A percentile compares a stretch with the other conserved stretches of the same genome.
Evolutionary conservation across 37 sponge, comb jelly and placozoan genomes (phyloP).

Genomic region (Ianthella basta): DNA sequence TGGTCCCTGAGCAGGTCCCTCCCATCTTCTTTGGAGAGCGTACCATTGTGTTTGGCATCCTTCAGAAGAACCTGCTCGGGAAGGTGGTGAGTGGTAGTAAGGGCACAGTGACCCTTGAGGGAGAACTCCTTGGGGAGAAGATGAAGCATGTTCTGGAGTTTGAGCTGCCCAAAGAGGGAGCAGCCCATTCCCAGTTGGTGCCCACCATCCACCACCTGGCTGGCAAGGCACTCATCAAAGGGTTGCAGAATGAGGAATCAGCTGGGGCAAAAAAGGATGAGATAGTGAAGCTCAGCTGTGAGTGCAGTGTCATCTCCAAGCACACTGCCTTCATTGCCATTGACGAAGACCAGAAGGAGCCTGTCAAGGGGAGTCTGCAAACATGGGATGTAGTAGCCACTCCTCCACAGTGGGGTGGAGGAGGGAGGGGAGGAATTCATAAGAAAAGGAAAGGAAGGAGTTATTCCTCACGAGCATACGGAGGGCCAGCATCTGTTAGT

Average conservation of each 20-base stretch:
- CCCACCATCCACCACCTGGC: conserved; percentile 76
- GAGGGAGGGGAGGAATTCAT: too few species aligned
- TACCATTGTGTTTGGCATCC: conserved; percentile 63
- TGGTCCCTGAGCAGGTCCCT: conserved; percentile 55
- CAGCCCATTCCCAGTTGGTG: background rate
- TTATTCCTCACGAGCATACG: too few species aligned
- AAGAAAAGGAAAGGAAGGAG: too few species aligned
- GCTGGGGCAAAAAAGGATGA: conserved; percentile 28
- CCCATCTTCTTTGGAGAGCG: conserved; percentile 70
- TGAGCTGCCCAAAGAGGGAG: conserved; percentile 3
- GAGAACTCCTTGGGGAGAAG: conserved; percentile 36
- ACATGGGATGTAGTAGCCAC: conserved; percentile 41
- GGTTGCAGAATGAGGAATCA: background rate
- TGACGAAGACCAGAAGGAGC: conserved; percentile 63
- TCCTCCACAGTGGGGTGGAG: background rate
- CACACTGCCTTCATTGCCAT: conserved; percentile 77
- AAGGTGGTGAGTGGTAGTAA: conserved; percentile 24
- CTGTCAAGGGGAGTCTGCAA: conserved; percentile 65
- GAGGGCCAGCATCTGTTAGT: too few species aligned
- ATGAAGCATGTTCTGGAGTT: conserved; percentile 45
- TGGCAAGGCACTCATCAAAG: conserved; percentile 66
- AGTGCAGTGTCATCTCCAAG: conserved; percentile 61
- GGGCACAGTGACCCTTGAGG: conserved; percentile 47
- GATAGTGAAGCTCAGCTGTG: conserved; percentile 63
- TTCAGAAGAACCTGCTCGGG: conserved; percentile 22